These are phyloP conservation scores for Formica selysi DNA, from an alignment of 1,140 invertebrate genomes.

Conservation along the genomic window DNA sequence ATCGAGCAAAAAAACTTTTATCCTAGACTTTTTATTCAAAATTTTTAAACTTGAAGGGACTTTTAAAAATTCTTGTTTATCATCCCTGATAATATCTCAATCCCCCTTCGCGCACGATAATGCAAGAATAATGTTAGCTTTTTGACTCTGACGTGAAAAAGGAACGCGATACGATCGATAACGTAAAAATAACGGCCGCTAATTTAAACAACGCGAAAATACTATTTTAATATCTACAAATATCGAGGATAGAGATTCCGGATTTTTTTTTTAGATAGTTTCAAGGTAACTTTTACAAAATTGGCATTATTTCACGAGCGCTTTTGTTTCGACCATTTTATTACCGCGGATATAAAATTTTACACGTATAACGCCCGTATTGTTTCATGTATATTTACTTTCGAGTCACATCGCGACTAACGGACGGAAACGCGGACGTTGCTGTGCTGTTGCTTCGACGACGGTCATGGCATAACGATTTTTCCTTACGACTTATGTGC, in stretches of 20 bases:
- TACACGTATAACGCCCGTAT: background rate
- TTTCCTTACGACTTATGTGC: constrained; percentile 65
- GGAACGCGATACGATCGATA: background rate
- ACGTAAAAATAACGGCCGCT: constrained; percentile 24
- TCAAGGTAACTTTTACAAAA: background rate
- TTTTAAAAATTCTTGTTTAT: constrained; percentile 30
- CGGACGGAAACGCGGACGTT: constrained; percentile 15
- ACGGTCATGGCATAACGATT: constrained; percentile 67
- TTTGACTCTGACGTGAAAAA: background rate
- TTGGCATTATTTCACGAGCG: background rate
- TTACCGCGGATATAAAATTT: background rate
- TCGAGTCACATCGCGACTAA: constrained; percentile 60
- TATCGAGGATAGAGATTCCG: background rate
- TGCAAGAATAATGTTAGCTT: constrained; percentile 32
- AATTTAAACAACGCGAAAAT: background rate
- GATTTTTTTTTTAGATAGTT: background rate
- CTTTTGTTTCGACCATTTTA: background rate
- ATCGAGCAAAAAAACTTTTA: background rate
- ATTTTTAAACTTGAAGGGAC: background rate
- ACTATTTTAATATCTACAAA: background rate
- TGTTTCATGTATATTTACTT: constrained; percentile 47
- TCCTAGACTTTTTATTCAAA: no score
- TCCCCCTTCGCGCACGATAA: background rate
- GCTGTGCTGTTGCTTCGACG: constrained; percentile 4
- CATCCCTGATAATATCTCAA: background rate